Evolutionary conservation across 2,888 invertebrate species (phyloP), one percentile per base, ranked within the genome.

Genomic region (Aromia moschata): DNA sequence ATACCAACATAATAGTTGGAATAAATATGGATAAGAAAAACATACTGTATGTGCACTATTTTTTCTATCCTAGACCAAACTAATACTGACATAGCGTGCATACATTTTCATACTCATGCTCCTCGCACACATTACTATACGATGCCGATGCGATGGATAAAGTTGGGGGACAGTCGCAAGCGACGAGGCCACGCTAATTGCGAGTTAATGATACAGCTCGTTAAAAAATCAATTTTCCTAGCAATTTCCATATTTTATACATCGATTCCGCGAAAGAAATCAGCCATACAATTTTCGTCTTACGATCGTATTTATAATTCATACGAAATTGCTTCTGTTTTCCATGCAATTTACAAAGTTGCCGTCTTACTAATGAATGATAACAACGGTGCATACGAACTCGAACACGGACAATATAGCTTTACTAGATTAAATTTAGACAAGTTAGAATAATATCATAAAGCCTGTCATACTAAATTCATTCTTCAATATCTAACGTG

Each of bases 221-320:
- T 58, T 53, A 20, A 49, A 60, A 56, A 60, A 60, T 60, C 60
- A 53, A 60, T 60, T 56, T 55, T 56, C 56, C 31, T 38, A 30
- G 56, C 52, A 43, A 54, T 62, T 52, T 51, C 54, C 56, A 63
- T 63, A 15, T 46, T 54, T 63, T 54, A 60, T 63, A 56, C 54
- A 59, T 41, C 18, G 3, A 18, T 57, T 44, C 60, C 3, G 49
- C 36, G 45, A 49, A 57, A 51, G 56, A 55, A 62, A 58, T 56
- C 58, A 56, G 51, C 46, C 45, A 33, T 45, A 56, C 56, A 45
- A 56, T 57, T 60, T 37, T 46, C 46, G 58, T 54, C 56, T 59
- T 52, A 38, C 53, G 49, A 52, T 56, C 25, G 38, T 52, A 45
- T 63, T 31, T 31, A 57, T 60, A 57, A 63, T 63, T 54, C 36